Base-by-base conservation (phyloP, 2,888 invertebrate species). In the Drosophila pseudotakahashii region DNA sequence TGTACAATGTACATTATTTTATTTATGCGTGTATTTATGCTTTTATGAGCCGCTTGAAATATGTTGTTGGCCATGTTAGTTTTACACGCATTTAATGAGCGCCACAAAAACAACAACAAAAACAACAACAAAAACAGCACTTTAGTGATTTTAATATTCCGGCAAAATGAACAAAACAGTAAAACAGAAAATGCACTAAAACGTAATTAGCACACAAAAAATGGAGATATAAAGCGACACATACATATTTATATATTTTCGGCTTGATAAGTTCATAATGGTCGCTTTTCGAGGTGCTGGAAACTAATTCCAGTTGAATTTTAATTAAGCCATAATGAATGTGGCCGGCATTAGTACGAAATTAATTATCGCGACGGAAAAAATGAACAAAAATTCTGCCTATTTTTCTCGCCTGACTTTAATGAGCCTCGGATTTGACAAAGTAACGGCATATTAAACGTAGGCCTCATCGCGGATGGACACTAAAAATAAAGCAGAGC, bases 391-490 rank as follows among this genome's bases (percentile, higher is more conserved):
- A 63, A 68, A 80, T 80, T 62, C 53, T 73, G 62, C 45, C 52
- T 51, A 48, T 69, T 48, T 51, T 69, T 59, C 66, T 48, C 34
- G 26, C 16, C 58, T 63, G 82, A 48, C 79, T 81, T 86, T 86
- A 83, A 83, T 83, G 82, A 86, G 79, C 73, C 74, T 52, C 66
- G 72, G 86, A 86, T 81, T 86, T 83, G 79, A 81, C 84, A 73
- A 81, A 74, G 76, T 70, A 86, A 79, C 84, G 84, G 86, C 86
- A 85, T 82, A 82, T 82, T 82, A 85, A 82, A 76, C 73, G 83
- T 55, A 36, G 64, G 42, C 63, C 54, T 63, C 62, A 63, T 75
- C 79, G 80, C 73, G 70, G 78, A 78, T 74, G 81, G 70, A 62
- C 79, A 81, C 86, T 77, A 81, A 81, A 83, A 86, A 84, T 86